phyloP scores from a whole-genome alignment of 2,113 vertebrate genomes.

The Pantherophis guttatus region DNA sequence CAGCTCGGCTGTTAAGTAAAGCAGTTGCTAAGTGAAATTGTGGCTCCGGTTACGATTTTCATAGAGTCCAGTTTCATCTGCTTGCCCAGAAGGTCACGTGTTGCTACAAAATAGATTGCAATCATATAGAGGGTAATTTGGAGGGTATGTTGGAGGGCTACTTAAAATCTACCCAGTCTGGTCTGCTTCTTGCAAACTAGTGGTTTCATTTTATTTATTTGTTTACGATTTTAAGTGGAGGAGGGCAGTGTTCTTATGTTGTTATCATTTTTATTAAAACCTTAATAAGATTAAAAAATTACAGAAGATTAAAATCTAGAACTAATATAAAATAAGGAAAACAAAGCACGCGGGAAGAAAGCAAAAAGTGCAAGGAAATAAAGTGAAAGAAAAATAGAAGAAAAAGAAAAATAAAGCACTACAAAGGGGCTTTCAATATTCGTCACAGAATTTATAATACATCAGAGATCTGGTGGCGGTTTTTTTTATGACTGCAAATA shows the following conservation, averaged over 20 bases:
- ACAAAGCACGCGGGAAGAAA: background rate
- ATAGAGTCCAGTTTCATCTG: background rate
- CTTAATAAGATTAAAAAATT: background rate
- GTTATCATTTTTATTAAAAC: background rate
- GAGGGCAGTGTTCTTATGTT: background rate
- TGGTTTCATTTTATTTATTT: background rate
- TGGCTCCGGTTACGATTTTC: background rate
- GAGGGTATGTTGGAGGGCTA: background rate
- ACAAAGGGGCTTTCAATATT: background rate
- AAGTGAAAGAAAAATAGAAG: background rate
- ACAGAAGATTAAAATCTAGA: background rate
- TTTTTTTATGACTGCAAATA: background rate
- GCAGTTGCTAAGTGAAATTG: background rate
- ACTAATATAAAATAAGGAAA: background rate
- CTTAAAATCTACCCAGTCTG: background rate
- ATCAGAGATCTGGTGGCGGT: background rate
- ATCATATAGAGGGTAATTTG: background rate
- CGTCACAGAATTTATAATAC: background rate
- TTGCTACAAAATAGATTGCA: slow-evolving; percentile 1
- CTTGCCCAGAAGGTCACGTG: background rate
- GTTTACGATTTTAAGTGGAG: background rate
- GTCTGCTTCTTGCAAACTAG: background rate
- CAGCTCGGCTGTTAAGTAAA: background rate
- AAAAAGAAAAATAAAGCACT: background rate
- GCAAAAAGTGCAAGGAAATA: background rate